Conservation (phyloP, 2,797 vertebrate genomes). For the Simalia tracyae region DNA sequence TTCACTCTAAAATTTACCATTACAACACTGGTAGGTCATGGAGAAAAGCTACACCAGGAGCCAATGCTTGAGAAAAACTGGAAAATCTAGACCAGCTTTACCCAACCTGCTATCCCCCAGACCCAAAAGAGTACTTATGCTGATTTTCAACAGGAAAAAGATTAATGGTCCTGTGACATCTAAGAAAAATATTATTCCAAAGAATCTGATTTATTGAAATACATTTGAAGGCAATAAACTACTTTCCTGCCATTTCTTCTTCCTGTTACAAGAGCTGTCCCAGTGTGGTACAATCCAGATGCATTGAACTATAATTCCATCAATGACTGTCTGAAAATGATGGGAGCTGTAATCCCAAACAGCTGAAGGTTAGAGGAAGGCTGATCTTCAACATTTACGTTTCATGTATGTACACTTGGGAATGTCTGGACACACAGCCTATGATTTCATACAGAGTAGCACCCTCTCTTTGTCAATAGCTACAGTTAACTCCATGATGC, state of each 20-base stretch:
- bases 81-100: neutral
- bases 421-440: neutral
- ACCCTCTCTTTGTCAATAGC: neutral
- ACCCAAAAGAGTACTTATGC: neutral
- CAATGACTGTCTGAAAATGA: neutral
- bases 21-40: neutral
- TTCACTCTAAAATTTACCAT: neutral
- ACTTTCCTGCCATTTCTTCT: neutral
- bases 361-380: neutral
- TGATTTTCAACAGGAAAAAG: neutral
- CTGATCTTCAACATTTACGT: neutral
- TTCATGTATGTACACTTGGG: neutral
- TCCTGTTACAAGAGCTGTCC: neutral
- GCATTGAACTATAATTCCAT: neutral
- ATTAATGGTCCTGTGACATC: neutral
- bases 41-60: neutral
- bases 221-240: neutral
- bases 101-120: neutral
- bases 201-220: neutral
- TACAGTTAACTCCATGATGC: neutral
- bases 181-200: neutral
- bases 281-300: neutral
- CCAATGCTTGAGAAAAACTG: neutral
- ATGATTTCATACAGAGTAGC: neutral
- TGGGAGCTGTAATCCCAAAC: neutral